phyloP scores from a whole-genome alignment of 2,888 invertebrate species.

The Cotesia congregata region DNA sequence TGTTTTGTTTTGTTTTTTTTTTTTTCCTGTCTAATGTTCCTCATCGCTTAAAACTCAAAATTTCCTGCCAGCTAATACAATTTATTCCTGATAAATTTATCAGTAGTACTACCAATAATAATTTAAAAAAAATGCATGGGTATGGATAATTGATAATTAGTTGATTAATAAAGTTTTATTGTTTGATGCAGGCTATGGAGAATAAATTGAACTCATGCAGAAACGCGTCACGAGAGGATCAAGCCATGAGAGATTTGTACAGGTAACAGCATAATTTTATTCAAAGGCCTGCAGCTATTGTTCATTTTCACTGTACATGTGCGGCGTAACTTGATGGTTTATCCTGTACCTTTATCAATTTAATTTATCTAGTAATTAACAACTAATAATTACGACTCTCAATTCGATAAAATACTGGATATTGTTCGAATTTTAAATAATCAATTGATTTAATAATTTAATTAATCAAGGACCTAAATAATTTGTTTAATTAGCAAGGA shows the following conservation, averaged over 20 bases:
- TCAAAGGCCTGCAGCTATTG: constrained; percentile 51
- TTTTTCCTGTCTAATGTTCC: constrained; percentile 44
- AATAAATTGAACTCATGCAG: constrained; percentile 68
- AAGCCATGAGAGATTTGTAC: constrained; percentile 67
- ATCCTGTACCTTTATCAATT: constrained; percentile 45
- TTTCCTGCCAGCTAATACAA: not conserved
- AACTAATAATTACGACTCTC: constrained; percentile 6
- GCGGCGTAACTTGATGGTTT: constrained; percentile 40
- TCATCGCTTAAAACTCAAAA: constrained; percentile 10
- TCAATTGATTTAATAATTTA: not conserved
- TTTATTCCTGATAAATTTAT: not conserved
- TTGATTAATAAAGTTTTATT: constrained; percentile 5
- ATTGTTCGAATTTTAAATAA: not conserved
- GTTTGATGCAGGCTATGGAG: constrained; percentile 63
- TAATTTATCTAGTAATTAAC: not conserved
- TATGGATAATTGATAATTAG: not conserved
- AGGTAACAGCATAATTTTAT: constrained; percentile 64
- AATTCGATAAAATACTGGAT: not conserved
- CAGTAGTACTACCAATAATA: not conserved
- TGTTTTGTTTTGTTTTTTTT: constrained; percentile 57
- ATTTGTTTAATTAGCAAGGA: not conserved
- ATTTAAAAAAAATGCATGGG: not conserved
- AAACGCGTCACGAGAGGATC: constrained; percentile 67
- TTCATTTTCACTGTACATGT: constrained; percentile 44
- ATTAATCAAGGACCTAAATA: not conserved